Evolutionary conservation across 2,888 invertebrate genomes (phyloP), one percentile per base, ranked within the genome.

Genomic region (Euclidia mi): DNA sequence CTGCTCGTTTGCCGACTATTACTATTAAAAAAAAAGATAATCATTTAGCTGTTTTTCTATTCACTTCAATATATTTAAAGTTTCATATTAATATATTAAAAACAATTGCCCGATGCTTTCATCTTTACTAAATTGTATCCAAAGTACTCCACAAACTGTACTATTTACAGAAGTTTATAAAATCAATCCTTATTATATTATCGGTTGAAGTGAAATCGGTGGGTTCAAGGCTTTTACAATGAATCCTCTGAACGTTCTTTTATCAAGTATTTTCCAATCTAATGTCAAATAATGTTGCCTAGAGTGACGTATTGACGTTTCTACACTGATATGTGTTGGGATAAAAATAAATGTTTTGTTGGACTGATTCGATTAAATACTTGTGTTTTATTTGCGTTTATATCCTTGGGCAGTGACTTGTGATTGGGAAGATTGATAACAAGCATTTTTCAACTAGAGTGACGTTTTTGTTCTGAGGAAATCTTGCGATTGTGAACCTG

Each of bases 71-170:
- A n/a, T n/a, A n/a, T n/a, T n/a, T n/a, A n/a, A n/a, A n/a, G n/a
- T n/a, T n/a, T n/a, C 20, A 6, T 6, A 0, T 25, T 7, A 14
- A 1, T 14, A 34, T 34, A 34, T 14, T 34, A 34, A 14, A 37
- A 37, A 37, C 37, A 37, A 37, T 37, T 18, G 40, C 32, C 20
- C 29, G 31, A 48, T 18, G 31, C 18, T 18, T 37, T 18, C 18
- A 18, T 37, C n/a, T 18, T 6, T 20, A 40, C 20, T 40, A 20
- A 20, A 40, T 11, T 40, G 10, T 18, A 37, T 1, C 12, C 3
- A 37, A 40, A 40, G 40, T 25, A 40, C 18, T 18, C 18, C 40
- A 20, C 20, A 40, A 40, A 37, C n/a, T 37, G 37, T 37, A 17
- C n/a, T 17, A 37, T 14, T 34, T 6, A 6, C 15, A 34, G 34